phyloP scores from a whole-genome alignment of 35 echinoderm and acorn worm species.

The Hemicentrotus pulcherrimus region DNA sequence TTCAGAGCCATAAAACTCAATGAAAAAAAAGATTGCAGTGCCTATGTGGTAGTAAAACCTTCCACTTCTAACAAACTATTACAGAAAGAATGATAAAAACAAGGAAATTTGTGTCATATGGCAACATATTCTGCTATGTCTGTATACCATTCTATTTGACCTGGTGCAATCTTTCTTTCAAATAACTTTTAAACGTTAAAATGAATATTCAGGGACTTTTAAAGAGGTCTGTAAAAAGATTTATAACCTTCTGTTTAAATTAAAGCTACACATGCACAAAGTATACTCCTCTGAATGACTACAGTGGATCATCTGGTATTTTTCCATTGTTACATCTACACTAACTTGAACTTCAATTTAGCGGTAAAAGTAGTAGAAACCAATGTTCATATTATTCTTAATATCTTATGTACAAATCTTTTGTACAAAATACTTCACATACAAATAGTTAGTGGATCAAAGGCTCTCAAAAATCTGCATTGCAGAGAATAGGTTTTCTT shows the following conservation, averaged over 20 bases:
- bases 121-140: not conserved
- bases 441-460: slow-evolving; percentile 50
- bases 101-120: slow-evolving; percentile 25
- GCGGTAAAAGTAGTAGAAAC: slow-evolving; percentile 36
- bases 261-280: slow-evolving; percentile 31
- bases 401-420: slow-evolving; percentile 54
- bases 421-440: slow-evolving; percentile 57
- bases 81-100: slow-evolving; percentile 23
- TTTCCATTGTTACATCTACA: slow-evolving; percentile 27
- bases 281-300: slow-evolving; percentile 11
- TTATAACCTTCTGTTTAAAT: not conserved
- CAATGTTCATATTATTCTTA: not conserved
- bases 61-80: not conserved
- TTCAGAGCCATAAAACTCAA: slow-evolving; percentile 30
- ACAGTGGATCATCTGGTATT: slow-evolving; percentile 13
- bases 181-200: slow-evolving; percentile 16
- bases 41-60: slow-evolving; percentile 24
- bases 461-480: slow-evolving; percentile 43
- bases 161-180: slow-evolving; percentile 41
- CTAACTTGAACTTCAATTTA: slow-evolving; percentile 9
- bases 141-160: slow-evolving; percentile 41
- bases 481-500: slow-evolving; percentile 45
- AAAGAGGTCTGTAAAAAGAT: slow-evolving; percentile 14
- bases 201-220: slow-evolving; percentile 14
- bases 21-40: slow-evolving; percentile 37